A percentile compares a stretch with the other conserved stretches of the same genome.
These are phyloP conservation scores for Budorcas taxicolor DNA, from an alignment of 2,113 vertebrate genomes.

Conservation along the genomic window DNA sequence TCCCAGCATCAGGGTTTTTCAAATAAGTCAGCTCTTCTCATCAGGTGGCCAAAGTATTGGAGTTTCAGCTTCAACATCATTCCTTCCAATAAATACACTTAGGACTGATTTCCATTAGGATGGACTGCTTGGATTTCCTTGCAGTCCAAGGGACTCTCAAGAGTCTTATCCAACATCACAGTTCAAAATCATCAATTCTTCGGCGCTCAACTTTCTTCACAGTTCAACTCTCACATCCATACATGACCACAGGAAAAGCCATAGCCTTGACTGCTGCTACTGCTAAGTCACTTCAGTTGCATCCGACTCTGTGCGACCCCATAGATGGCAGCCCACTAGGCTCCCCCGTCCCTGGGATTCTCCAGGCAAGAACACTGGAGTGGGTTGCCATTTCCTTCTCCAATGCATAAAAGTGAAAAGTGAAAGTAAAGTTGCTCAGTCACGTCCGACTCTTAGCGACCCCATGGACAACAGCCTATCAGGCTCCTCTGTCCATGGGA, in stretches of 20 bases:
- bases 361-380: no score
- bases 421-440: no score
- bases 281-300: no score
- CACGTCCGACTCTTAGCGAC: no score
- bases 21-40: background rate
- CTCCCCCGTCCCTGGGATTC: no score
- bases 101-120: background rate
- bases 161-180: background rate
- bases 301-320: no score
- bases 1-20: background rate
- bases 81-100: background rate
- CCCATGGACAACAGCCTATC: no score
- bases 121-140: background rate
- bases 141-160: background rate
- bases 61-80: background rate
- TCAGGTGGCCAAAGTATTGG: background rate
- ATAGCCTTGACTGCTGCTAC: background rate
- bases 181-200: background rate
- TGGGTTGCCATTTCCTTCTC: no score
- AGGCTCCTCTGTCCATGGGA: no score
- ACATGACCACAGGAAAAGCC: background rate
- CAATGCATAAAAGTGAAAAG: no score
- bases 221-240: background rate
- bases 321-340: no score
- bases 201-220: accelerated